Evolutionary conservation across 2,113 vertebrate genomes (phyloP), one percentile per base, ranked within the genome.

Genomic region (Pluvialis apricaria): DNA sequence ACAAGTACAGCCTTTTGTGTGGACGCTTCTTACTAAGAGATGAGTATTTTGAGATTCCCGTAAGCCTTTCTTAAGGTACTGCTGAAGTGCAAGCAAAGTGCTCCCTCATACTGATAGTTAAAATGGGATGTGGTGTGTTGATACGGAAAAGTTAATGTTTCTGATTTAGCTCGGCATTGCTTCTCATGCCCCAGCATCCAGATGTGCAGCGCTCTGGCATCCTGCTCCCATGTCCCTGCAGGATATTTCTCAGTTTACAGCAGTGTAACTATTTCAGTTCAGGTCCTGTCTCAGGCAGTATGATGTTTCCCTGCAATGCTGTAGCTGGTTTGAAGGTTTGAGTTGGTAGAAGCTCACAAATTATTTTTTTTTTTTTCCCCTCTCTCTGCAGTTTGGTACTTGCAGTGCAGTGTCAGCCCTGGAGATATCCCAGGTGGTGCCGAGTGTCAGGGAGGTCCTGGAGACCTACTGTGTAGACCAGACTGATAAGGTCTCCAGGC

Each of bases 331-430:
- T 40, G 28, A 31, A 36, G 44, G 26, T 71, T 47, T 72, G 36
- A 47, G 20, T 15, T 38, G n/a, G 34, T n/a, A 71, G 60, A 68
- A 84, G 16, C 42, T 79, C 42, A 28, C 29, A 8, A 9, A 1
- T 32, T 13, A 6, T 29, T 40, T 11, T 61, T 24, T 11, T 25
- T 36, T n/a, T 45, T 44, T 24, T 6, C 3, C n/a, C n/a, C n/a
- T 19, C 26, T 38, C 24, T 85, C 32, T 49, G 61, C 82, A 65
- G 71, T 72, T 87, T 13, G 32, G 29, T 55, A 11, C 66, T 89
- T 2, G 0, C 78, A 55, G 51, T 3, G 4, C 0, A 0, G 26
- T 0, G 0, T 81, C 54, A n/a, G 42, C 52, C 14, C 36, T 58
- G 83, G 38, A 16, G 31, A 26, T 31, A 29, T 21, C 20, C 29